phyloP scores from a whole-genome alignment of 1,140 invertebrate species.

The Zaprionus africanus region DNA sequence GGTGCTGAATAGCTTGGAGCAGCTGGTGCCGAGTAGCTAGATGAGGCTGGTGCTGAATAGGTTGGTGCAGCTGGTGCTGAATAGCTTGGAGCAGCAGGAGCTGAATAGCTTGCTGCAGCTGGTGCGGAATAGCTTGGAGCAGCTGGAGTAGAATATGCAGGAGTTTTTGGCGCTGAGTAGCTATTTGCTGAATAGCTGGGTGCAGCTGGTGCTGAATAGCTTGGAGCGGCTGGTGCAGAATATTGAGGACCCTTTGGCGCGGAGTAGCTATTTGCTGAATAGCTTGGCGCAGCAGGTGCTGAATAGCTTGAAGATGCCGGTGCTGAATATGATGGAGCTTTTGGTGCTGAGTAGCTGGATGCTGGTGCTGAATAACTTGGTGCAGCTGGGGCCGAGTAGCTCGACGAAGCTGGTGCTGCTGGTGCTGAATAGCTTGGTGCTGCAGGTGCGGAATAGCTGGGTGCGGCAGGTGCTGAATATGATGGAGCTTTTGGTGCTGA shows the following conservation, averaged over 20 bases:
- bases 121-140: slow-evolving; percentile 28
- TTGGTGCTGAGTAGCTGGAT: slow-evolving; percentile 17
- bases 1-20: slow-evolving; percentile 37
- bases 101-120: slow-evolving; percentile 20
- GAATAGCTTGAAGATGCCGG: slow-evolving; percentile 26
- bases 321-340: slow-evolving; percentile 17
- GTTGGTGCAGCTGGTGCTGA: slow-evolving; percentile 19
- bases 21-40: slow-evolving; percentile 26
- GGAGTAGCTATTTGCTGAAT: slow-evolving; percentile 21
- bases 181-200: slow-evolving; percentile 30
- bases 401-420: slow-evolving; percentile 18
- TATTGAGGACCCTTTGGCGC: not conserved
- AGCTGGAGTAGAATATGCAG: too few relatives aligned
- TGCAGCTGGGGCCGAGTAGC: slow-evolving; percentile 10
- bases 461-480: slow-evolving; percentile 35
- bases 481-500: not conserved
- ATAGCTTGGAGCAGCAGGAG: slow-evolving; percentile 19
- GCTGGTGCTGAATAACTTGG: slow-evolving; percentile 36
- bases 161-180: too few relatives aligned
- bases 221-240: slow-evolving; percentile 10
- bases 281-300: slow-evolving; percentile 8
- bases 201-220: slow-evolving; percentile 18
- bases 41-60: not conserved
- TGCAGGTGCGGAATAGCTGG: slow-evolving; percentile 18
- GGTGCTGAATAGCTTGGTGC: slow-evolving; percentile 37